Percentiles rank a stretch among this genome's conserved stretches.
phyloP scores from a whole-genome alignment of 2,113 vertebrate genomes.

The Lontra canadensis region DNA sequence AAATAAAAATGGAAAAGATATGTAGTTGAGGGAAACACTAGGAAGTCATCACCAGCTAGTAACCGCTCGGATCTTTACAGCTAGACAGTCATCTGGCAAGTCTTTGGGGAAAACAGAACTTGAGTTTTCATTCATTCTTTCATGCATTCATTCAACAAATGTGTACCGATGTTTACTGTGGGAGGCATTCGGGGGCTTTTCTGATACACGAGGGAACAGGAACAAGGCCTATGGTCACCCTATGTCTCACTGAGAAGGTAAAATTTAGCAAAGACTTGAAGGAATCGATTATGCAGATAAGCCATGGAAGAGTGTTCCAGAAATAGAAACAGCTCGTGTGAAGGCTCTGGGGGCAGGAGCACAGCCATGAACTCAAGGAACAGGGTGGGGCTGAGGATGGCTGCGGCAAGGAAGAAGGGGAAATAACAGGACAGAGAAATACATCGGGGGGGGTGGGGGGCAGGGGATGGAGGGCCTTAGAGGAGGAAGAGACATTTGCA shows the following conservation, averaged over 20 bases:
- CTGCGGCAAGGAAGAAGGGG: background rate
- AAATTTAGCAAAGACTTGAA: background rate
- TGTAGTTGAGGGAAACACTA: background rate
- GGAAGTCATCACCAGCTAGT: background rate
- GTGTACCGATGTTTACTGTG: background rate
- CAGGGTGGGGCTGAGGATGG: background rate
- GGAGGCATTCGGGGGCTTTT: background rate
- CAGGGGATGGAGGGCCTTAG: too few relatives aligned
- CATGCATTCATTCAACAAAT: background rate
- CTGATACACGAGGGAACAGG: background rate
- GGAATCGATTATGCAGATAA: background rate
- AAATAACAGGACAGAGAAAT: background rate
- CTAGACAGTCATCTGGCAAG: background rate
- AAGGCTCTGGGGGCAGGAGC: background rate
- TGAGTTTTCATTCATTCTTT: background rate
- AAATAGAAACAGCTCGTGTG: background rate
- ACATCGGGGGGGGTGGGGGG: too few relatives aligned
- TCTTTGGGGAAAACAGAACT: background rate
- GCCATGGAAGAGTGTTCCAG: background rate
- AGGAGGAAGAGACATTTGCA: background rate
- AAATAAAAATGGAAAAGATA: constrained; percentile 15
- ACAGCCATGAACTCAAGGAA: background rate
- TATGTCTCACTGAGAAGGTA: background rate
- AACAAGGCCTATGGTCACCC: background rate
- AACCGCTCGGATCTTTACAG: background rate